Evolutionary conservation across 2,113 vertebrate species (phyloP), one percentile per base, ranked within the genome.

Genomic region (Phainopepla nitens): DNA sequence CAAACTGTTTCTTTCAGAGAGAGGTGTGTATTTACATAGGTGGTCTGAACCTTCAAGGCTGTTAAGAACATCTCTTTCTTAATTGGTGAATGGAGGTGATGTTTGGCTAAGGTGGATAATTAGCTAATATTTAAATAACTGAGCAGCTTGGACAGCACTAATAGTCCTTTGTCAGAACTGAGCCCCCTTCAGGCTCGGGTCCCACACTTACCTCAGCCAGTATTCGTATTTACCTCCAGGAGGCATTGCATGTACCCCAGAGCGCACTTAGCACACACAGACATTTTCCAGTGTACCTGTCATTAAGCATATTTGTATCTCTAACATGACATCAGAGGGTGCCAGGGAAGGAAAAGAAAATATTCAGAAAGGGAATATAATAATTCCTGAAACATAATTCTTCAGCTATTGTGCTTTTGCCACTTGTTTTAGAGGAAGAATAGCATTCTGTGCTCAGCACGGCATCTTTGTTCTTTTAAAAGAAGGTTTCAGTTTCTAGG

Each of bases 181-280:
- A 23, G 39, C 24, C 29, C 90, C 5, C 0, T 54, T 58, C 39
- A 24, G 29, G 39, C 33, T 61, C 16, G 35, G 35, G 64, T 69
- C 20, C 24, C 29, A 6, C 61, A 11, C 49, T 77, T 80, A 29
- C 1, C 13, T 36, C 47, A 42, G n/a, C 70, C 17, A 51, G 20
- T 66, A 36, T 16, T n/a, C 4, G 1, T 80, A 25, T 51, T 92
- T 81, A 54, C 11, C 15, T 83, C 56, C 24, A 13, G 53, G 4
- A 29, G 36, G 28, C 18, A 12, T 50, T 4, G 0, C 16, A 3
- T 2, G 17, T 68, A 36, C 12, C 22, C 45, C 20, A 12, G 27
- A 18, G 29, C 15, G 6, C 2, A 0, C 0, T 4, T 69, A 71
- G 31, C 28, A n/a, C 70, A 60, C 11, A 7, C 0, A 0, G 28